Base-by-base conservation (phyloP, 2,888 invertebrate species). In the Anticlea derivata region DNA sequence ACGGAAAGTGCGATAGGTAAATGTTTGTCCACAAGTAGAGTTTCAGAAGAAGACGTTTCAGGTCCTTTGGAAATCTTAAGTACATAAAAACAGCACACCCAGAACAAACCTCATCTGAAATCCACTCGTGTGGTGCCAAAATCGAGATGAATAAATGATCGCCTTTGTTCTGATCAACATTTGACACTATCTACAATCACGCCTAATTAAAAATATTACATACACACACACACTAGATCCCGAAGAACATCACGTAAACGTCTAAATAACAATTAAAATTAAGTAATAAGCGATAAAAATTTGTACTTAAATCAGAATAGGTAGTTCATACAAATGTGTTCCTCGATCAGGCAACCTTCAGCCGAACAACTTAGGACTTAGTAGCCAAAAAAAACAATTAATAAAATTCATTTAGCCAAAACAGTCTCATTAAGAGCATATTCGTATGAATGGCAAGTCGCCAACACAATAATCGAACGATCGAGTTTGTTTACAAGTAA, bases 251-350 rank as follows among this genome's bases (percentile, higher is more conserved):
- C 31, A 24, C 41, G 80, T 78, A 69, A 60, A 84, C n/a, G n/a
- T 82, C 83, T 85, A 85, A 85, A 83, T 83, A 89, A 89, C 87
- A 83, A 87, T 88, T 83, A 84, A 82, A 84, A 84, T 84, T 86
- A 86, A 55, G 61, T 58, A 60, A 60, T 58, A 61, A 56, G 54
- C 56, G 83, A 55, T 78, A 79, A 87, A 83, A 87, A 88, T 89
- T 90, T 90, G 89, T 90, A 90, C 89, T 89, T 87, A 85, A 84
- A 83, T 88, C 86, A 86, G 83, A 85, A 83, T 82, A 81, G 75
- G 58, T 61, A 57, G 57, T 80, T 85, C 78, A 78, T 73, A 74
- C 65, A 75, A 75, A 79, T 81, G 75, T 70, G 68, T 73, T 70
- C 66, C 66, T 73, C 73, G 68, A 72, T 74, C 63, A 61, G 72